Conservation (phyloP, 2,797 vertebrate species). For the Orestias chungarensis region DNA sequence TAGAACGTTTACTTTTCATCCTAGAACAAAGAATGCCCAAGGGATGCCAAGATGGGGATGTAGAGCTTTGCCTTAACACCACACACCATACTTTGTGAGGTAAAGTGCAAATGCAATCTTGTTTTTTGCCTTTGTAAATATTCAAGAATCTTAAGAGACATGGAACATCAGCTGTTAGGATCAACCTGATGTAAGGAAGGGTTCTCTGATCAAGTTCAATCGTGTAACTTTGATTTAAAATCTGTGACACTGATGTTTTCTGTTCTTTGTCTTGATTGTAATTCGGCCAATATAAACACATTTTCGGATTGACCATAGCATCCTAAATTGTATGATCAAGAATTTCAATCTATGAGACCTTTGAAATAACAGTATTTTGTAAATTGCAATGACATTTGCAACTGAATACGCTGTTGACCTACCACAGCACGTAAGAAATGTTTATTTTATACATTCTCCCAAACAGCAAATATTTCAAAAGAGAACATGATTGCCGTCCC, state of each 20-base stretch:
- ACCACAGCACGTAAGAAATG: not conserved
- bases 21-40: constrained; percentile 74
- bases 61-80: constrained; percentile 66
- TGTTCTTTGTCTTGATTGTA: not conserved
- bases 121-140: not conserved
- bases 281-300: not conserved
- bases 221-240: not conserved
- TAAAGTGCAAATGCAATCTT: constrained; percentile 35
- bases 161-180: constrained; percentile 1
- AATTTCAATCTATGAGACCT: not conserved
- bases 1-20: constrained; percentile 66
- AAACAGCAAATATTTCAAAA: not conserved
- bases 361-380: not conserved
- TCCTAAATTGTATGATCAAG: no score
- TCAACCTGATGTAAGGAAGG: not conserved
- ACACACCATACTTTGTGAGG: constrained; percentile 56
- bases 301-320: no score
- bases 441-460: not conserved
- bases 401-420: not conserved
- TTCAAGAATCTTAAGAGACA: not conserved
- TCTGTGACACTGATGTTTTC: not conserved
- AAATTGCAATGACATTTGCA: not conserved
- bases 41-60: constrained; percentile 64
- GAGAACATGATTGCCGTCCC: not conserved
- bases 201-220: not conserved